Percentiles rank a stretch among this genome's conserved stretches.
These are phyloP conservation scores for Phanerotoma sp. DNA, from an alignment of 2,888 invertebrate genomes.

Conservation along the genomic window DNA sequence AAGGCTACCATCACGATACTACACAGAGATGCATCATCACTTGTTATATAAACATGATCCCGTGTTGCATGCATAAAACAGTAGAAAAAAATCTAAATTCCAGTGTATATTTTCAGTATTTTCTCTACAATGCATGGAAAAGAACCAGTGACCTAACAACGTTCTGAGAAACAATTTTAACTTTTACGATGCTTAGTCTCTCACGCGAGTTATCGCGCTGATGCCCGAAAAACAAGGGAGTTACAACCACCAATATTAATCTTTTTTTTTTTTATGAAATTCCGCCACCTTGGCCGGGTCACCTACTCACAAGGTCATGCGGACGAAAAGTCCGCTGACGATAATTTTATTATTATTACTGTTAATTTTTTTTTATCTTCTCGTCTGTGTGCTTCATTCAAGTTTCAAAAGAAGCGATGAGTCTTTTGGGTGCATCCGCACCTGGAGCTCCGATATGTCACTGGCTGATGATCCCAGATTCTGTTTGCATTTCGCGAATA, in stretches of 20 bases:
- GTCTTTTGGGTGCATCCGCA: conserved; percentile 12
- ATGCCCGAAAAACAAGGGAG: conserved; percentile 12
- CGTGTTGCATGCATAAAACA: conserved; percentile 12
- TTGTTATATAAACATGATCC: conserved; percentile 3
- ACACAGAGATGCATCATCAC: conserved; percentile 15
- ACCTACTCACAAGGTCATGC: conserved; percentile 17
- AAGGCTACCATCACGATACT: conserved; percentile 16
- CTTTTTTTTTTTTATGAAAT: conserved; percentile 15
- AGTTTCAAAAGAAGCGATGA: neutral
- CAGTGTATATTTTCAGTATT: conserved; percentile 27
- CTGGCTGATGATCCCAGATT: conserved; percentile 11
- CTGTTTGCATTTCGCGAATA: conserved; percentile 34
- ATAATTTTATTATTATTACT: neutral
- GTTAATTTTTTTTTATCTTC: conserved; percentile 3
- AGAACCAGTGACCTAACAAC: conserved; percentile 13
- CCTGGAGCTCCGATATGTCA: conserved; percentile 32
- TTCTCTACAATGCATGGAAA: conserved; percentile 11
- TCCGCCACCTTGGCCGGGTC: conserved; percentile 24
- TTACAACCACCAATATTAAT: conserved; percentile 6
- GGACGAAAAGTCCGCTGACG: conserved; percentile 4
- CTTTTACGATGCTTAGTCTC: conserved; percentile 52
- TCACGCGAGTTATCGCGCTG: conserved; percentile 21
- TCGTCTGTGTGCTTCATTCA: conserved; percentile 6
- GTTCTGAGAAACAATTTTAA: conserved; percentile 51
- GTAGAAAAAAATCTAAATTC: conserved; percentile 20